Conservation (phyloP, 1,140 invertebrate genomes). For the Drosophila murphyi region DNA sequence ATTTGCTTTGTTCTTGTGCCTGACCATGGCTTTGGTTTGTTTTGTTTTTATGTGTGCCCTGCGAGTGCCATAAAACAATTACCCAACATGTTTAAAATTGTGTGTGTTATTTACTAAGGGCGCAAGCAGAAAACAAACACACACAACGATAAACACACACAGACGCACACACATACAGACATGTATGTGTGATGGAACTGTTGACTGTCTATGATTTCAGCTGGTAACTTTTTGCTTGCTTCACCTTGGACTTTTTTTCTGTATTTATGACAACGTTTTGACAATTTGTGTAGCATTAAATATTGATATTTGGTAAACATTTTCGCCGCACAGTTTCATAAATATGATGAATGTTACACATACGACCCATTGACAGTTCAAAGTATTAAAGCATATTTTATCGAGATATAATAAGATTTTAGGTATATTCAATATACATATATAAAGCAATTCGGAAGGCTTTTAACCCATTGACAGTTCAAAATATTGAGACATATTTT, state of each 20-base stretch:
- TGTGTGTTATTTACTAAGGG: constrained; percentile 54
- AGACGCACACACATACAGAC: constrained; percentile 9
- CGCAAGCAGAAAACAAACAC: constrained; percentile 40
- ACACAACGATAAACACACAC: constrained; percentile 26
- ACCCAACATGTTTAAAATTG: constrained; percentile 61
- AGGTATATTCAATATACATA: constrained; percentile 2
- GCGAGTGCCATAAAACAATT: constrained; percentile 76
- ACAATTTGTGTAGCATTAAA: constrained; percentile 69
- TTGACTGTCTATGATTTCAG: constrained; percentile 45
- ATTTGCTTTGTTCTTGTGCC: constrained; percentile 36
- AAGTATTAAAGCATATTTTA: background rate
- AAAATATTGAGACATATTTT: background rate
- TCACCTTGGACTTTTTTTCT: constrained; percentile 48
- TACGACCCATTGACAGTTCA: constrained; percentile 31
- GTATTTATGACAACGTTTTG: constrained; percentile 65
- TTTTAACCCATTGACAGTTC: background rate
- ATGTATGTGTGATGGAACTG: constrained; percentile 19
- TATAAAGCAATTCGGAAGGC: background rate
- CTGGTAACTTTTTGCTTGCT: constrained; percentile 58
- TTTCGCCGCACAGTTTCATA: constrained; percentile 29
- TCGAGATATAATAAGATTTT: background rate
- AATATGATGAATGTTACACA: constrained; percentile 38
- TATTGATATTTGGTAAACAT: constrained; percentile 74
- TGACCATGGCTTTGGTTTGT: constrained; percentile 42
- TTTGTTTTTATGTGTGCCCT: constrained; percentile 70